Evolutionary conservation across 2,888 invertebrate genomes (phyloP), one percentile per base, ranked within the genome.

Genomic region (Microdon myrmicae): DNA sequence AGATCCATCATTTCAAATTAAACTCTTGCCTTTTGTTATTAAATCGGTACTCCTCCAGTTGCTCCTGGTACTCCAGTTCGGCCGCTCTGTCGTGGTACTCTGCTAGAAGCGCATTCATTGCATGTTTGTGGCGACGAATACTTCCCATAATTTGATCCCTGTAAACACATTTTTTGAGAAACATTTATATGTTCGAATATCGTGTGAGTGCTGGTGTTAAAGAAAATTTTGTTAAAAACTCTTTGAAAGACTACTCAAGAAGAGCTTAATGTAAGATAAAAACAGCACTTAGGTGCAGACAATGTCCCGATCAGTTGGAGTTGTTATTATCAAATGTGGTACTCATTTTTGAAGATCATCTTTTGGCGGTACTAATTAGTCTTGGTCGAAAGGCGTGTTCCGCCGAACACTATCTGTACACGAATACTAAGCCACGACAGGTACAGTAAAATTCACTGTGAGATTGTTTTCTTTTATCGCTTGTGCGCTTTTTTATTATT

Each of bases 111-210:
- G 89, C 87, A 0, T 85, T 83, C 54, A 89, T 86, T 7, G 89
- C 87, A 28, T 87, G 87, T 70, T 86, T 86, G 71, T 89, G 86
- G 8, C 86, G 79, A 39, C 87, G 80, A 48, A 89, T 86, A 39
- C 87, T 88, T 69, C 84, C 83, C 70, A 85, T 80, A 68, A 88
- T 88, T n/a, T 86, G 85, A 32, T 88, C 87, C 12, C 88, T 88
- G 74, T 12, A 67, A 69, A 43, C 28, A 28, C 10, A 28, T 8
- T 28, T 6, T 4, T 28, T 16, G 16, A 7, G 16, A 34, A 34
- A 14, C 5, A 5, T 8, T 8, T 19, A 17, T 12, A 5, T 14
- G 16, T 34, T 13, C 7, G 4, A 16, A 34, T 34, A 8, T 14
- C 16, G 23, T 22, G 23, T 8, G 8, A 19, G 19, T 12, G 16